Percentiles rank a stretch among this genome's conserved stretches.
Evolutionary conservation across 2,888 invertebrate species (phyloP).

Genomic region (Lucinisca nassula): DNA sequence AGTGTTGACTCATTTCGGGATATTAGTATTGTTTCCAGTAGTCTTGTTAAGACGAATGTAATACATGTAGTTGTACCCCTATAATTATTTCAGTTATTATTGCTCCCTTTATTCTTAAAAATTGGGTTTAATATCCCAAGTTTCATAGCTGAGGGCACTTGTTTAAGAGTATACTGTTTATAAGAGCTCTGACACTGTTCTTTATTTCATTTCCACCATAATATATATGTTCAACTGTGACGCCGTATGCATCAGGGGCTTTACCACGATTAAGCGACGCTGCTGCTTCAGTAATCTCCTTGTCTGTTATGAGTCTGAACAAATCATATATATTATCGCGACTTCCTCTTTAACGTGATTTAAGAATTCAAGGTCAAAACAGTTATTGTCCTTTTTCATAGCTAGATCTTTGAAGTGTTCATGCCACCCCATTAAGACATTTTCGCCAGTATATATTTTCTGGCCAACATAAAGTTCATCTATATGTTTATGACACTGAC

Average conservation of each 20-base stretch:
- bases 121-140: conserved; percentile 5
- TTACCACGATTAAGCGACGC: too few species aligned
- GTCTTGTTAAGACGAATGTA: not conserved
- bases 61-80: conserved; percentile 1
- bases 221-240: not conserved
- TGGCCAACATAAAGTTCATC: not conserved
- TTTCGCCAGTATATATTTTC: not conserved
- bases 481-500: not conserved
- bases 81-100: not conserved
- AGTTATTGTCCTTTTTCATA: not conserved
- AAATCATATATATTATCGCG: too few species aligned
- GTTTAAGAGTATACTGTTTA: not conserved
- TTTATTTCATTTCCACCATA: not conserved
- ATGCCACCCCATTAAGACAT: not conserved
- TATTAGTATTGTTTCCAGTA: not conserved
- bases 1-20: not conserved
- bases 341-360: too few species aligned
- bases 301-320: too few species aligned
- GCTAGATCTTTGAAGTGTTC: not conserved
- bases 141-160: not conserved
- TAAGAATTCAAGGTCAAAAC: too few species aligned
- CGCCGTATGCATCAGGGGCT: conserved; percentile 5
- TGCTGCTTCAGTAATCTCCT: too few species aligned
- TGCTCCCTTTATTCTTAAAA: too few species aligned
- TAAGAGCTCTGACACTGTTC: not conserved